Evolutionary conservation across 2,113 vertebrate species (phyloP).

Genomic region (Zosterops lateralis): DNA sequence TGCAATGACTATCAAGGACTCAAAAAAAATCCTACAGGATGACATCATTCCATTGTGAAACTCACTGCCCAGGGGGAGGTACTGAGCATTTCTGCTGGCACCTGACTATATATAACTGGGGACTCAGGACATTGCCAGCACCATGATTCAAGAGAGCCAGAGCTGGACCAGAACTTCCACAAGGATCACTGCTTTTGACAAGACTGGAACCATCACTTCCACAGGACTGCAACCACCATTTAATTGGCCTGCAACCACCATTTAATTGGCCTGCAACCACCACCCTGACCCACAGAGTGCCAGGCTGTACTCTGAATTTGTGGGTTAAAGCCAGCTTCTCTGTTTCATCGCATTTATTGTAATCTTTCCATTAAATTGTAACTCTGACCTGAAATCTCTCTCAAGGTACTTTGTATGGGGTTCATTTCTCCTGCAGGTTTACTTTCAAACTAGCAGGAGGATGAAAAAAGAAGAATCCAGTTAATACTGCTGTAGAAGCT

Average conservation of each 20-base stretch:
- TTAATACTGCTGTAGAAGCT: neutral
- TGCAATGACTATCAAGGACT: neutral
- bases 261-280: neutral
- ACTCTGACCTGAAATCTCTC: neutral
- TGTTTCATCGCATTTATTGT: neutral
- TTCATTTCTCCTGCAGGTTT: neutral
- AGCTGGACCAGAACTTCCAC: neutral
- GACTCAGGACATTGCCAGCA: neutral
- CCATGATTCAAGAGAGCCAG: fast-evolving
- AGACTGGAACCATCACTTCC: neutral
- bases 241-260: neutral
- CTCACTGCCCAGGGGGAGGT: too few relatives aligned
- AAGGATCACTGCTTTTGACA: neutral
- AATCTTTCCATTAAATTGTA: neutral
- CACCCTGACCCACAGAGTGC: neutral
- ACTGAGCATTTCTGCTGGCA: neutral
- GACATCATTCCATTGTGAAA: neutral
- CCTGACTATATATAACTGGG: neutral
- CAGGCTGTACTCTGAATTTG: neutral
- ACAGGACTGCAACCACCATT: neutral
- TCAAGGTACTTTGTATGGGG: too few relatives aligned
- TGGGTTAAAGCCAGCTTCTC: neutral
- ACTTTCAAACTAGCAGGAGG: neutral
- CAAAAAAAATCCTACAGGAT: neutral
- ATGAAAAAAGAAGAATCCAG: neutral